Conservation (phyloP, 1,140 invertebrate genomes). For the Microplitis demolitor region DNA sequence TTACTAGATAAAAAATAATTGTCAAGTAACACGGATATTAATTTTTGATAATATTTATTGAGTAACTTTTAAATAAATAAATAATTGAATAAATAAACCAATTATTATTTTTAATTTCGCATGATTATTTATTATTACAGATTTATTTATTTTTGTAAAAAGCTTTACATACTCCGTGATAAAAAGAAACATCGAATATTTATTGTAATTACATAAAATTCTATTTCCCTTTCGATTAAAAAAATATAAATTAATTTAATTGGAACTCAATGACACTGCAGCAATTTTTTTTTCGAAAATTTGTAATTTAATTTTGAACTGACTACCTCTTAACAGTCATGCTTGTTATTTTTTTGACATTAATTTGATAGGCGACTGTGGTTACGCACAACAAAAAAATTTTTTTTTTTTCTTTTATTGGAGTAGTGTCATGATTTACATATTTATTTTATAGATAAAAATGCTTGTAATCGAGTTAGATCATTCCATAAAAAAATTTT, state of each 20-base stretch:
- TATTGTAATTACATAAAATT: background rate
- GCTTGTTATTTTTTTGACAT: too few species aligned
- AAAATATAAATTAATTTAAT: background rate
- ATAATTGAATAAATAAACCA: background rate
- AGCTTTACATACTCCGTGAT: background rate
- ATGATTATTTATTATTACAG: slow-evolving; percentile 3
- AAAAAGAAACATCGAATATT: slow-evolving; percentile 9
- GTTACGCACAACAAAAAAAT: too few species aligned
- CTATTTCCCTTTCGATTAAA: background rate
- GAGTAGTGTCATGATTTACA: too few species aligned
- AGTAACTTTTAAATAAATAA: slow-evolving; percentile 50
- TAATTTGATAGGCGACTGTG: too few species aligned
- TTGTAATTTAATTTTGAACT: too few species aligned
- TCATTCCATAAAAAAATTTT: too few species aligned
- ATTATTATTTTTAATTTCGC: slow-evolving; percentile 1
- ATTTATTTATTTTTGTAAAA: background rate
- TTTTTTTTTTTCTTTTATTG: too few species aligned
- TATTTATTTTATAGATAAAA: too few species aligned
- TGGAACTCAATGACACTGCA: background rate
- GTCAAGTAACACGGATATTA: slow-evolving; percentile 22
- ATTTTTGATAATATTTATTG: slow-evolving; percentile 54
- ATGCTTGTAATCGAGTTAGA: too few species aligned
- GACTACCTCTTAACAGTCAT: too few species aligned
- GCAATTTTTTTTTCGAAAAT: too few species aligned
- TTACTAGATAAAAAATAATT: background rate